Evolutionary conservation across 2,113 vertebrate species (phyloP).

Genomic region (Tyrannus savana): DNA sequence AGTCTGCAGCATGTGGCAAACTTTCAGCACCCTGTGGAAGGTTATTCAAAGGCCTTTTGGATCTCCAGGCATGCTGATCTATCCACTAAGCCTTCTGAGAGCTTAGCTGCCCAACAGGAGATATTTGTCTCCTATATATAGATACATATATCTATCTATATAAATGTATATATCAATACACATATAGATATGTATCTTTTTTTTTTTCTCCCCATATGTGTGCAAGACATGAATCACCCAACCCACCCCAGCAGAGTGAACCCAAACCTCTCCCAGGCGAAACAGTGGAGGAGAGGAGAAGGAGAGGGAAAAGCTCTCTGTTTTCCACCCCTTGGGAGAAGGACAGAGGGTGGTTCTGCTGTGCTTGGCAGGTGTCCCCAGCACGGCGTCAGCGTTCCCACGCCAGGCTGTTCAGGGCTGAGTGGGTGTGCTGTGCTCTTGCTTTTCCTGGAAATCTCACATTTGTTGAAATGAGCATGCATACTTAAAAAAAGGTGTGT

Average conservation of each 20-base stretch:
- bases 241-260: background rate
- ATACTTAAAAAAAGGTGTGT: background rate
- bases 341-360: background rate
- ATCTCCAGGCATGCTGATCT: background rate
- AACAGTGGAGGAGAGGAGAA: background rate
- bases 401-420: background rate
- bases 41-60: background rate
- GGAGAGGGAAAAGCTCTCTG: background rate
- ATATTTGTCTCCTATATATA: background rate
- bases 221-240: background rate
- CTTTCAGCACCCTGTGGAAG: background rate
- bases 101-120: background rate
- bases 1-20: background rate
- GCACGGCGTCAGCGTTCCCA: rapidly evolving
- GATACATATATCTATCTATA: no score
- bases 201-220: no score
- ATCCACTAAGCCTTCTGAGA: background rate
- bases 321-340: background rate
- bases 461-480: constrained; percentile 14
- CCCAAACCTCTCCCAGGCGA: background rate
- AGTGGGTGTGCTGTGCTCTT: background rate
- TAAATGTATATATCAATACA: rapidly evolving
- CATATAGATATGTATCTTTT: no score
- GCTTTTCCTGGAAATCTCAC: background rate
- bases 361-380: rapidly evolving